phyloP scores from a whole-genome alignment of 2,888 invertebrate species.

The Amiota minor region DNA sequence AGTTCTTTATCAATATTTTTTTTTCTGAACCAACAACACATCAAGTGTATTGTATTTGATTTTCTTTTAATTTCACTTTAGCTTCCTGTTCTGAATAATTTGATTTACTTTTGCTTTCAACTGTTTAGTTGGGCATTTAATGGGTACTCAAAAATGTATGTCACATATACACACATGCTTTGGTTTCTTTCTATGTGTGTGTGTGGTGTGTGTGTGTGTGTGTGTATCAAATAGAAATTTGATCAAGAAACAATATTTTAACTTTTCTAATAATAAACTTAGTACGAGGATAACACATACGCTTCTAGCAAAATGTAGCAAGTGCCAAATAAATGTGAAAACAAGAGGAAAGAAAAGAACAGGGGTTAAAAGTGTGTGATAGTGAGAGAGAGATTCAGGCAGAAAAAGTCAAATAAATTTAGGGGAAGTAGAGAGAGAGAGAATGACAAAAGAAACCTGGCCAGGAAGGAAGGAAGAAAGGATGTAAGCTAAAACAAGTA shows the following conservation, averaged over 20 bases:
- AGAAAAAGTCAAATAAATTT: neutral
- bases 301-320: slow-evolving; percentile 29
- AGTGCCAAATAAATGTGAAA: slow-evolving; percentile 38
- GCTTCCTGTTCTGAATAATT: neutral
- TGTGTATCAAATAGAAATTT: neutral
- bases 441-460: neutral
- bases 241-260: slow-evolving; percentile 38
- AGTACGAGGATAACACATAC: slow-evolving; percentile 22
- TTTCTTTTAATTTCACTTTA: neutral
- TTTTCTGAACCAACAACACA: too few species aligned
- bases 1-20: neutral
- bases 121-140: slow-evolving; percentile 13
- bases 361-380: neutral
- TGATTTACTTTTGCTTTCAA: neutral
- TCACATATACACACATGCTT: neutral
- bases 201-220: slow-evolving; percentile 6
- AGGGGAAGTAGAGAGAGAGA: slow-evolving; percentile 13
- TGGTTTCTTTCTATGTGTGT: neutral
- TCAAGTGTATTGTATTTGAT: neutral
- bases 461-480: slow-evolving; percentile 17
- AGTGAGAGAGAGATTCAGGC: neutral
- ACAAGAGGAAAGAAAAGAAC: too few species aligned
- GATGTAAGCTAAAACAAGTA: neutral
- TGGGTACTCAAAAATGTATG: neutral
- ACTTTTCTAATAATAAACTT: slow-evolving; percentile 52